Evolutionary conservation across 2,888 invertebrate species (phyloP).

Genomic region (Kuschelorhynchus macadamiae): DNA sequence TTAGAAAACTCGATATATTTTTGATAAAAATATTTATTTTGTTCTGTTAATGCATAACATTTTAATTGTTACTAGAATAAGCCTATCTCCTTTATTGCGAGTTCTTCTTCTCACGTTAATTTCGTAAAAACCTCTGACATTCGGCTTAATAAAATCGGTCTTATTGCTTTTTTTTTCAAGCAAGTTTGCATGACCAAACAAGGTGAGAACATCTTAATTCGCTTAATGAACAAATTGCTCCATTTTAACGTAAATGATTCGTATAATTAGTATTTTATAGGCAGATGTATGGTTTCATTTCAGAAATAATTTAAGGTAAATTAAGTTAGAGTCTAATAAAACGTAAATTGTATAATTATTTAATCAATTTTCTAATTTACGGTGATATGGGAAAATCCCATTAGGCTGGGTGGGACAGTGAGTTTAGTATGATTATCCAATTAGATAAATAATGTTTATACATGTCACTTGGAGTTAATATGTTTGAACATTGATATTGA

Average conservation of each 20-base stretch:
- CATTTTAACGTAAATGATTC: slow-evolving; percentile 26
- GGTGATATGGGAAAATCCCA: slow-evolving; percentile 32
- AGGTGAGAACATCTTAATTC: slow-evolving; percentile 41
- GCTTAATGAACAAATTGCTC: slow-evolving; percentile 38
- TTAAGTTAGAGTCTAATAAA: slow-evolving; percentile 35
- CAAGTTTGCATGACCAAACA: slow-evolving; percentile 42
- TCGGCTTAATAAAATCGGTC: slow-evolving; percentile 12
- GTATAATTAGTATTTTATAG: slow-evolving; percentile 42
- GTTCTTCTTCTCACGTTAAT: slow-evolving; percentile 17
- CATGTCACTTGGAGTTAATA: slow-evolving; percentile 48
- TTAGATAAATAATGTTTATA: slow-evolving; percentile 50
- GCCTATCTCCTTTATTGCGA: too few relatives aligned
- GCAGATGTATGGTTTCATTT: slow-evolving; percentile 38
- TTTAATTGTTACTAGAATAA: too few relatives aligned
- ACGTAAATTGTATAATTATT: slow-evolving; percentile 45
- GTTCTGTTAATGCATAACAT: too few relatives aligned
- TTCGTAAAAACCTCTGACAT: slow-evolving; percentile 19
- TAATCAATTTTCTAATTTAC: slow-evolving; percentile 48
- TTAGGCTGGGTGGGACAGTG: slow-evolving; percentile 35
- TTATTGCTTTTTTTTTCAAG: slow-evolving; percentile 13
- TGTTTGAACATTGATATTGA: slow-evolving; percentile 49
- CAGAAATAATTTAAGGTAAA: slow-evolving; percentile 26
- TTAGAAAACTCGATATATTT: too few relatives aligned
- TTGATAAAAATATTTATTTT: too few relatives aligned
- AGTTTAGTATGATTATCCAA: slow-evolving; percentile 41